Percentiles rank a stretch among this genome's conserved stretches.
phyloP scores from a whole-genome alignment of 2,113 vertebrate genomes.

The Anolis carolinensis region DNA sequence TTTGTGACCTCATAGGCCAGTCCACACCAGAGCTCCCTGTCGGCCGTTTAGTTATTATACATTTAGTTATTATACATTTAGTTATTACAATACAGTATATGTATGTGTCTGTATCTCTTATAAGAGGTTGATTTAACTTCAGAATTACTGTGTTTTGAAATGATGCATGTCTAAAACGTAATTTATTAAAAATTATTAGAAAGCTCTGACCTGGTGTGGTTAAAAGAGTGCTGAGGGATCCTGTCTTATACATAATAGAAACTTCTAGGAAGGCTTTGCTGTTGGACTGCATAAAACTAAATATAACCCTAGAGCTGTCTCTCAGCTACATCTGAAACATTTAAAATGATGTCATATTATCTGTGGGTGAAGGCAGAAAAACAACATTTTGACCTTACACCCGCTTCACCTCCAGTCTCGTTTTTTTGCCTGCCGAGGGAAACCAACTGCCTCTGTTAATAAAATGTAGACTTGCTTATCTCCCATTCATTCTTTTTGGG shows the following conservation, averaged over 20 bases:
- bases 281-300: too few relatives aligned
- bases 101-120: too few relatives aligned
- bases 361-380: background rate
- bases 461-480: background rate
- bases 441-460: background rate
- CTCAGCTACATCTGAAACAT: background rate
- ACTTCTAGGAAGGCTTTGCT: background rate
- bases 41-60: too few relatives aligned
- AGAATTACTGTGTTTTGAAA: background rate
- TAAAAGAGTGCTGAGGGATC: background rate
- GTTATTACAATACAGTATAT: background rate
- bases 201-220: too few relatives aligned
- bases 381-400: background rate
- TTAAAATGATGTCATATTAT: background rate
- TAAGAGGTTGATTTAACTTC: too few relatives aligned
- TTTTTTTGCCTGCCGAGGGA: background rate
- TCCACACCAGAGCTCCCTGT: too few relatives aligned
- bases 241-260: background rate
- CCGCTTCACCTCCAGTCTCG: background rate
- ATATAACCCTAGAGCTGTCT: background rate
- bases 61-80: too few relatives aligned
- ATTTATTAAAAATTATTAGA: too few relatives aligned
- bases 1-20: too few relatives aligned
- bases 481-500: background rate
- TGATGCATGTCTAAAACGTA: too few relatives aligned